Conservation (phyloP, 2,888 invertebrate genomes). For the Dione juno region DNA sequence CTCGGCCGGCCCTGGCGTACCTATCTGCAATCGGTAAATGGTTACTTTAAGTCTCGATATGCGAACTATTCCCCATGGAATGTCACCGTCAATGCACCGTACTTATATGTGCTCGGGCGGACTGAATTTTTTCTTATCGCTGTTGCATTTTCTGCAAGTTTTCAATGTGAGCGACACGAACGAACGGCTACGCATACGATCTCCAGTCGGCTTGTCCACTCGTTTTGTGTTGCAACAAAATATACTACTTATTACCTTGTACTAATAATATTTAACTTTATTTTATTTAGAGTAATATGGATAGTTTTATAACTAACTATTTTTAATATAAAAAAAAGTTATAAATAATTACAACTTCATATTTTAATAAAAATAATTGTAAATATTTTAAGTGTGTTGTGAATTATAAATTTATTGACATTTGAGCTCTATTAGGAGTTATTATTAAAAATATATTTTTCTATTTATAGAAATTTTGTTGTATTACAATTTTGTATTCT, state of each 20-base stretch:
- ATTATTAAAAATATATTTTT: no score
- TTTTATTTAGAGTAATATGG: background rate
- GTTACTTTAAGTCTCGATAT: conserved; percentile 81
- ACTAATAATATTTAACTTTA: background rate
- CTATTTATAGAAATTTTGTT: background rate
- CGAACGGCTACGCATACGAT: conserved; percentile 53
- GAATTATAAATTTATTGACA: background rate
- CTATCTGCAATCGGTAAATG: conserved; percentile 81
- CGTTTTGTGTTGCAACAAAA: conserved; percentile 51
- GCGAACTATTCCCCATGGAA: conserved; percentile 77
- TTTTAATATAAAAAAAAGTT: no score
- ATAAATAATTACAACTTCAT: no score
- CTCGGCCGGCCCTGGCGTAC: conserved; percentile 79
- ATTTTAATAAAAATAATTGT: no score
- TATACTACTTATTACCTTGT: conserved; percentile 7
- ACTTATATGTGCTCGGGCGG: conserved; percentile 77
- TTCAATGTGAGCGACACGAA: conserved; percentile 71
- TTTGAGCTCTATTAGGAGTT: background rate
- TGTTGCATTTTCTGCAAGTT: conserved; percentile 81
- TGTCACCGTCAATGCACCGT: conserved; percentile 78
- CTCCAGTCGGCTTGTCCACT: conserved; percentile 53
- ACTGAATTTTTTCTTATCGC: conserved; percentile 83
- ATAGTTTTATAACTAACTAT: no score
- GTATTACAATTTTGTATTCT: background rate
- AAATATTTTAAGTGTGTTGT: background rate